phyloP scores from a whole-genome alignment of 2,888 invertebrate species.

The Diplazon laetatorius region DNA sequence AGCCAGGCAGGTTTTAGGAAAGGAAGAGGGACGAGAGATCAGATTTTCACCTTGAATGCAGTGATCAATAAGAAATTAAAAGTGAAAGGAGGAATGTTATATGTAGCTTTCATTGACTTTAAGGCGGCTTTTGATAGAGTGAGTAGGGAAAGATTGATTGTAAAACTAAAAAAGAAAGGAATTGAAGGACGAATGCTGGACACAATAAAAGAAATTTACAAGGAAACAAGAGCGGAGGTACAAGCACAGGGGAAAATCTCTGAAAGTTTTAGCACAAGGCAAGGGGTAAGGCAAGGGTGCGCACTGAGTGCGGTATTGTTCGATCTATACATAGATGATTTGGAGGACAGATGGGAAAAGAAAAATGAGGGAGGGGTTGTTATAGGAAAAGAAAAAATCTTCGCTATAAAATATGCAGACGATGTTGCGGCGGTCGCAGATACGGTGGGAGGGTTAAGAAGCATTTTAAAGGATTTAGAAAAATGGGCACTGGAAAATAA shows the following conservation, averaged over 20 bases:
- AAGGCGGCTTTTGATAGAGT: slow-evolving; percentile 44
- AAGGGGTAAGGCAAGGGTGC: slow-evolving; percentile 59
- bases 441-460: background rate
- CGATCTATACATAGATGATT: slow-evolving; percentile 47
- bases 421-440: background rate
- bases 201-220: slow-evolving; percentile 38
- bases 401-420: background rate
- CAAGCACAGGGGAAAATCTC: slow-evolving; percentile 49
- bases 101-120: too few relatives aligned
- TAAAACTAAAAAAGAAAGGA: slow-evolving; percentile 44
- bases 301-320: slow-evolving; percentile 55
- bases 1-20: too few relatives aligned
- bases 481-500: background rate
- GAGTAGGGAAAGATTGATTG: slow-evolving; percentile 46
- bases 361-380: background rate
- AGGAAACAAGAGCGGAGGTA: slow-evolving; percentile 24
- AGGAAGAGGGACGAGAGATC: slow-evolving; percentile 51
- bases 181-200: slow-evolving; percentile 32
- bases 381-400: background rate
- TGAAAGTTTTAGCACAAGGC: slow-evolving; percentile 49
- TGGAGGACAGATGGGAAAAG: slow-evolving; percentile 50
- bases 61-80: slow-evolving; percentile 39
- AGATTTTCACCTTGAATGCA: slow-evolving; percentile 49
- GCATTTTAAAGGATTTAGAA: background rate
- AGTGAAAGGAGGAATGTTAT: slow-evolving; percentile 24